phyloP scores from a whole-genome alignment of 2,888 invertebrate genomes.

The Vannuccia rotundouncinata region DNA sequence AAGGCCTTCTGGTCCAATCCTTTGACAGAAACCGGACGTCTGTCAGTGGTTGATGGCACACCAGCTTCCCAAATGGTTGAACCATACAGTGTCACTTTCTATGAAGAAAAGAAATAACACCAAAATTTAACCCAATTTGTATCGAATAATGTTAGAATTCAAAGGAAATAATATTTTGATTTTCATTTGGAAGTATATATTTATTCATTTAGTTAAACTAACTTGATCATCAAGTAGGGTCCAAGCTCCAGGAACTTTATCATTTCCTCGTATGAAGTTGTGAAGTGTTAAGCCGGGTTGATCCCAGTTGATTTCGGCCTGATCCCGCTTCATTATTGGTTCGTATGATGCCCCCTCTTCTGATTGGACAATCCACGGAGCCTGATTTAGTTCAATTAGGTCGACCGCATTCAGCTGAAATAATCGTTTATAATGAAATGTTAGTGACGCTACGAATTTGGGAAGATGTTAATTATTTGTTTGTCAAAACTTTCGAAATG shows the following conservation, averaged over 20 bases:
- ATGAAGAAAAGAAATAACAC: conserved; percentile 40
- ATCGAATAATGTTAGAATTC: too few relatives aligned
- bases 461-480: too few relatives aligned
- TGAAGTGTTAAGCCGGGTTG: conserved; percentile 65
- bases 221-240: conserved; percentile 61
- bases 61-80: conserved; percentile 66
- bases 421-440: too few relatives aligned
- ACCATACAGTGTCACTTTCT: conserved; percentile 71
- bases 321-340: conserved; percentile 78
- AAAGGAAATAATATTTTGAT: too few relatives aligned
- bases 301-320: conserved; percentile 63
- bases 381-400: conserved; percentile 73
- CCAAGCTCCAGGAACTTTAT: conserved; percentile 88
- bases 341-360: conserved; percentile 87
- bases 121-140: too few relatives aligned
- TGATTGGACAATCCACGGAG: conserved; percentile 71
- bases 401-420: conserved; percentile 68
- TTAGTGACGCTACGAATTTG: not conserved
- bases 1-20: conserved; percentile 64
- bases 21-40: conserved; percentile 59
- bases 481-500: too few relatives aligned
- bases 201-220: too few relatives aligned
- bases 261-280: conserved; percentile 85
- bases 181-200: too few relatives aligned
- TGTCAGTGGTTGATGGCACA: conserved; percentile 49